These are phyloP conservation scores for Saccopteryx bilineata DNA, from an alignment of 2,113 vertebrate species.

Conservation along the genomic window DNA sequence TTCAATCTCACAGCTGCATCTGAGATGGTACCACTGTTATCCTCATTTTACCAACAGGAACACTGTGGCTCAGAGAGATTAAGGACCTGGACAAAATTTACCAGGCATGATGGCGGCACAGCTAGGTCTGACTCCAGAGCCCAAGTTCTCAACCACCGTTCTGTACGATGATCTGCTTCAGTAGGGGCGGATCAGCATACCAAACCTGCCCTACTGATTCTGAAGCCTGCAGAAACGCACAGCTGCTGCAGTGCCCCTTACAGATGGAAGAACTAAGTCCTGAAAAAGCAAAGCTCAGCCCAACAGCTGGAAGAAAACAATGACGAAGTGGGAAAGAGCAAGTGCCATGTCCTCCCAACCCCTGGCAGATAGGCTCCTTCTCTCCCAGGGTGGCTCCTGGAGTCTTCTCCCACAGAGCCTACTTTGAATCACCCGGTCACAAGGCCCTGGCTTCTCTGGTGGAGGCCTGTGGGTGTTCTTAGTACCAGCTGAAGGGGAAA, in stretches of 20 bases:
- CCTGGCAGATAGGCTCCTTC: not conserved
- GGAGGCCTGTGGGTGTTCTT: not conserved
- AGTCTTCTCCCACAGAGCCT: not conserved
- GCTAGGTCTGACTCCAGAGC: not conserved
- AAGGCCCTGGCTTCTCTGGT: not conserved
- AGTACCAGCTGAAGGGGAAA: not conserved
- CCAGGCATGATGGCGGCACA: not conserved
- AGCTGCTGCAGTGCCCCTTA: not conserved
- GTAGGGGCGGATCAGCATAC: fast-evolving
- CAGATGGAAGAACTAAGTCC: not conserved
- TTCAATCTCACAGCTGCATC: not conserved
- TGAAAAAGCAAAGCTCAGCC: not conserved
- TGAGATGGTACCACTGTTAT: not conserved
- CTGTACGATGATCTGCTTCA: not conserved
- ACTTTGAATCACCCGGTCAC: not conserved
- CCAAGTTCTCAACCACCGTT: not conserved
- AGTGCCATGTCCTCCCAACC: not conserved
- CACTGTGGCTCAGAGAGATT: not conserved
- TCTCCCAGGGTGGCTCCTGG: not conserved
- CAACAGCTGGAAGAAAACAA: not conserved
- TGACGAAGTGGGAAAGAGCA: not conserved
- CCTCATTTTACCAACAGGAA: not conserved
- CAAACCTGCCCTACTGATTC: not conserved
- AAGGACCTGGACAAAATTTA: not conserved
- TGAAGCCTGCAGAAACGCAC: not conserved